These are phyloP conservation scores for Parelbella ahira DNA, from an alignment of 2,888 invertebrate species.

Conservation along the genomic window DNA sequence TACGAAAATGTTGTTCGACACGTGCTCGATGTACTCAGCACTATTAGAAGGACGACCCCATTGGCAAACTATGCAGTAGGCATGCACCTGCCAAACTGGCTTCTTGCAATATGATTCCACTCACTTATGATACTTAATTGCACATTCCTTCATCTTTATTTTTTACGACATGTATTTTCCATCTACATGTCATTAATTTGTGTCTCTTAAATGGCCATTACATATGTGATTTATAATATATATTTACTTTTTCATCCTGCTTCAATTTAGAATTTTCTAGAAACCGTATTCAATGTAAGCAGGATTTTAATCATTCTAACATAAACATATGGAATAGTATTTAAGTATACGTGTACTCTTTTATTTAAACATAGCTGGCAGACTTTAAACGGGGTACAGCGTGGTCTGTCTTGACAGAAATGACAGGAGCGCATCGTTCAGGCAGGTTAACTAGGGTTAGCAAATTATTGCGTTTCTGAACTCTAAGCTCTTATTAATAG, in stretches of 20 bases:
- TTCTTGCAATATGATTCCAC: no score
- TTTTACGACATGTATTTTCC: no score
- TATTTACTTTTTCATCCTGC: no score
- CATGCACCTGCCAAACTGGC: slow-evolving; percentile 10
- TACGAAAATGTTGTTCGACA: slow-evolving; percentile 9
- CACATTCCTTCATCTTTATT: no score
- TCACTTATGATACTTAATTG: no score
- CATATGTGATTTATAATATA: no score
- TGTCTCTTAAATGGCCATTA: no score
- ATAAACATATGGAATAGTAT: slow-evolving; percentile 9
- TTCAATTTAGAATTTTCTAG: no score
- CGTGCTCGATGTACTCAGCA: background rate
- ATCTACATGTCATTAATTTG: no score
- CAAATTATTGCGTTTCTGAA: slow-evolving; percentile 23
- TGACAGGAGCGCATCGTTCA: slow-evolving; percentile 31
- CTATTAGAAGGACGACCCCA: slow-evolving; percentile 12
- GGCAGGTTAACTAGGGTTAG: no score
- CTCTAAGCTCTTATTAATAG: slow-evolving; percentile 26
- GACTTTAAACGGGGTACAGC: slow-evolving; percentile 28
- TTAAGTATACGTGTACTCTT: slow-evolving; percentile 23
- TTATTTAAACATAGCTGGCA: slow-evolving; percentile 27
- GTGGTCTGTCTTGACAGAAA: slow-evolving; percentile 31
- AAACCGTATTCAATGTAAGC: no score
- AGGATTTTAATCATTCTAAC: no score
- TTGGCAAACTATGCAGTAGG: slow-evolving; percentile 4